Evolutionary conservation across 1,140 invertebrate species (phyloP), one percentile per base, ranked within the genome.

Genomic region (Drosophila mayri): DNA sequence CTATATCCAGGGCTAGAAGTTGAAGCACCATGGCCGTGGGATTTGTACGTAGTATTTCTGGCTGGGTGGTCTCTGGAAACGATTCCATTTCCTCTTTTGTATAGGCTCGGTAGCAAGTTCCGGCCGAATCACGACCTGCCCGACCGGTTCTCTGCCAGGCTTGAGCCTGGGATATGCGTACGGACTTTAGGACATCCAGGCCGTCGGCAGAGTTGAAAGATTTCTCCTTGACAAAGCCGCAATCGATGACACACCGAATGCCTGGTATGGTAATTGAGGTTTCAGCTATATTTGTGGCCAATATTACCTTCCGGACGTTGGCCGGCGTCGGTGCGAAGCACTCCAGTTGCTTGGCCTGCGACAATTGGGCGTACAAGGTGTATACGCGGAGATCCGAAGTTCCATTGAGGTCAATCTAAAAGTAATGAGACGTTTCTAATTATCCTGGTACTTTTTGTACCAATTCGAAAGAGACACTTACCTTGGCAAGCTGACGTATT

Each of bases 281-380:
- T 94, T 99, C 99, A 5, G 99, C 99, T 70, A 99, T 97, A 93
- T 99, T 99, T 25, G 99, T 99, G n/a, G 98, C 95, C 52, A 99
- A 93, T 73, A 99, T 96, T 16, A 99, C 95, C 94, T 99, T 99
- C 40, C 99, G 93, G 25, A 94, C 94, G 59, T 95, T 96, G 14
- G 93, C 81, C 14, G 95, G 94, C 4, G 95, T 94, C 8, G 95
- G 93, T 71, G 95, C 93, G 90, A 98, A 98, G 12, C 96, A 97
- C 82, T 96, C 95, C 74, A 97, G 91, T 93, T 98, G 97, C 79
- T 96, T 95, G 22, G 94, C 93, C 18, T 95, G 94, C 4, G 97
- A 95, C 61, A 98, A 92, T 28, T 97, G 95, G 2, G 98, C 96
- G 93, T 98, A 99, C 22, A 99, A 93, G 1, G 97, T 96, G 91